These are phyloP conservation scores for Stegophylla sp. DNA, from an alignment of 2,888 invertebrate species.

Conservation along the genomic window DNA sequence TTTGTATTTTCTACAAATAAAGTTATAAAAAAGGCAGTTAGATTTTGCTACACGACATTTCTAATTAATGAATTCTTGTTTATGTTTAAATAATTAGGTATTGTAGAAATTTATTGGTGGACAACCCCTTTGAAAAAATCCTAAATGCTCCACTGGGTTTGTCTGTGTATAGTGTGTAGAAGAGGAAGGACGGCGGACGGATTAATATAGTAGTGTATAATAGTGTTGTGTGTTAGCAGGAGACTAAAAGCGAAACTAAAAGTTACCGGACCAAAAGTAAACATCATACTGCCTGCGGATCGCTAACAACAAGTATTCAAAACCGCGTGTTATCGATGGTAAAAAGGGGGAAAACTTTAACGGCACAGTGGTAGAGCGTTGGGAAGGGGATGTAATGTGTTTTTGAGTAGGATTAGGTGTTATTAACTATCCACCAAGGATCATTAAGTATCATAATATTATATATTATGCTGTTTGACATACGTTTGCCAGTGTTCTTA, in stretches of 20 bases:
- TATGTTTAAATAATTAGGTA: too few species aligned
- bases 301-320: slow-evolving; percentile 42
- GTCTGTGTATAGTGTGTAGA: not conserved
- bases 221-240: not conserved
- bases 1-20: too few species aligned
- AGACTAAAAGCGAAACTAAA: slow-evolving; percentile 6
- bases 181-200: not conserved
- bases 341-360: not conserved
- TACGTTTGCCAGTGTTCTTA: not conserved
- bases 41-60: too few species aligned
- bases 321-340: slow-evolving; percentile 31
- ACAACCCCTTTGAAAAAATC: too few species aligned
- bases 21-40: too few species aligned
- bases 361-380: not conserved
- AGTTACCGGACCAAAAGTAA: slow-evolving; percentile 46
- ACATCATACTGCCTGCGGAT: not conserved
- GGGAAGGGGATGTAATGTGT: slow-evolving; percentile 17
- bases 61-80: too few species aligned
- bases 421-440: not conserved
- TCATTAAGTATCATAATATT: slow-evolving; percentile 13
- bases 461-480: slow-evolving; percentile 27
- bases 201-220: not conserved
- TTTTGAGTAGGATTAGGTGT: slow-evolving; percentile 22
- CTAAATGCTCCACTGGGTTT: too few species aligned
- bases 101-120: too few species aligned